Percentiles rank a stretch among this genome's conserved stretches.
Evolutionary conservation across 64 coral and sea anemone species (phyloP).

Genomic region (Orbicella faveolata): DNA sequence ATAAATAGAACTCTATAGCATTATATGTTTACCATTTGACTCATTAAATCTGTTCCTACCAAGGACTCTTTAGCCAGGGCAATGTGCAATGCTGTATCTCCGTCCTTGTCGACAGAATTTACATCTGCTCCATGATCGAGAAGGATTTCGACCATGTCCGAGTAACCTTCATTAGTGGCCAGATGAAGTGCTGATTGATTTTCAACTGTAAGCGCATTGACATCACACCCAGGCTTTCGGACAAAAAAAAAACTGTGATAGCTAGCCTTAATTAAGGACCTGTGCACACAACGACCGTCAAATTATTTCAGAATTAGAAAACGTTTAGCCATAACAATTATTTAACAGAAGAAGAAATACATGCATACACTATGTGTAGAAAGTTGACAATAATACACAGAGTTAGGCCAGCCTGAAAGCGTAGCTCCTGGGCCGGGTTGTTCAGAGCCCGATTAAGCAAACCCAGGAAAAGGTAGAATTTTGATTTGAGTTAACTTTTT

Average conservation of each 20-base stretch:
- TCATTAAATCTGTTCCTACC: not conserved
- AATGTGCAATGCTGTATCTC: slow-evolving; percentile 48
- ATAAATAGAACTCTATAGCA: not conserved
- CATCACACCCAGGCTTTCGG: slow-evolving; percentile 11
- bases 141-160: slow-evolving; percentile 36
- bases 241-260: not conserved
- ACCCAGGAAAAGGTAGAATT: too few species aligned
- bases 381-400: too few species aligned
- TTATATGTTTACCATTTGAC: not conserved
- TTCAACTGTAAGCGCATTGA: not conserved
- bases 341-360: too few species aligned
- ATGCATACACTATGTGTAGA: too few species aligned
- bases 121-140: slow-evolving; percentile 45
- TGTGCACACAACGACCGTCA: too few species aligned
- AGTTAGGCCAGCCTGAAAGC: too few species aligned
- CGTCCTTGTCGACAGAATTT: slow-evolving; percentile 8
- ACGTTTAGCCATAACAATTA: too few species aligned
- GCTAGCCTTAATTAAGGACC: too few species aligned
- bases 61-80: slow-evolving; percentile 17
- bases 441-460: too few species aligned
- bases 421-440: too few species aligned
- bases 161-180: slow-evolving; percentile 49
- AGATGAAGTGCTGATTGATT: slow-evolving; percentile 45
- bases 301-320: too few species aligned
- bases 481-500: too few species aligned